phyloP scores from a whole-genome alignment of 2,797 vertebrate genomes.

The Falco rusticolus region DNA sequence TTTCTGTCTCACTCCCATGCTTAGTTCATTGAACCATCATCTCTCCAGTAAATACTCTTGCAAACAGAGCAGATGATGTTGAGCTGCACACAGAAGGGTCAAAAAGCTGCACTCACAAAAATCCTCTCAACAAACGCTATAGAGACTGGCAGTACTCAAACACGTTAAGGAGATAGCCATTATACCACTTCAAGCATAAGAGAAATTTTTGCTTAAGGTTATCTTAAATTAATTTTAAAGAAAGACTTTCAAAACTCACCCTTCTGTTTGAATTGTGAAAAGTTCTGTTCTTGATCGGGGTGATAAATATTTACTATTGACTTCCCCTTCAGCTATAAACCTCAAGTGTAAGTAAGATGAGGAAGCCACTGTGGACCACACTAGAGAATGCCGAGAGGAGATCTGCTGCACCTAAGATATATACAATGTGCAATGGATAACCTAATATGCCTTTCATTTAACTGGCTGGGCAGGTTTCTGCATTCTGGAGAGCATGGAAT shows the following conservation, averaged over 20 bases:
- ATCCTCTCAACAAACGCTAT: not conserved
- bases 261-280: slow-evolving; percentile 74
- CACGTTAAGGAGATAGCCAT: not conserved
- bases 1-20: not conserved
- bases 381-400: slow-evolving; percentile 76
- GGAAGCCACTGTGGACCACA: slow-evolving; percentile 77
- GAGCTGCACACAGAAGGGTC: not conserved
- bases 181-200: slow-evolving; percentile 22
- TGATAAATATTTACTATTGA: slow-evolving; percentile 70
- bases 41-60: not conserved
- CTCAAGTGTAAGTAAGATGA: slow-evolving; percentile 67
- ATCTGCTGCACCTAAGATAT: slow-evolving; percentile 80
- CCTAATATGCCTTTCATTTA: slow-evolving; percentile 89
- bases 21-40: not conserved
- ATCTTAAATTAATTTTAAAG: slow-evolving; percentile 58
- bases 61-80: slow-evolving; percentile 25
- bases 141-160: not conserved
- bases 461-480: slow-evolving; percentile 88
- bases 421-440: slow-evolving; percentile 85
- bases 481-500: slow-evolving; percentile 85
- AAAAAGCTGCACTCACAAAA: not conserved
- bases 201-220: slow-evolving; percentile 35
- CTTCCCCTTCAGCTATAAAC: slow-evolving; percentile 70
- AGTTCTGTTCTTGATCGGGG: slow-evolving; percentile 70
- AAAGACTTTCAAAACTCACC: slow-evolving; percentile 78